Evolutionary conservation across 1,140 invertebrate genomes (phyloP), one percentile per base, ranked within the genome.

Genomic region (Drosophila murphyi): DNA sequence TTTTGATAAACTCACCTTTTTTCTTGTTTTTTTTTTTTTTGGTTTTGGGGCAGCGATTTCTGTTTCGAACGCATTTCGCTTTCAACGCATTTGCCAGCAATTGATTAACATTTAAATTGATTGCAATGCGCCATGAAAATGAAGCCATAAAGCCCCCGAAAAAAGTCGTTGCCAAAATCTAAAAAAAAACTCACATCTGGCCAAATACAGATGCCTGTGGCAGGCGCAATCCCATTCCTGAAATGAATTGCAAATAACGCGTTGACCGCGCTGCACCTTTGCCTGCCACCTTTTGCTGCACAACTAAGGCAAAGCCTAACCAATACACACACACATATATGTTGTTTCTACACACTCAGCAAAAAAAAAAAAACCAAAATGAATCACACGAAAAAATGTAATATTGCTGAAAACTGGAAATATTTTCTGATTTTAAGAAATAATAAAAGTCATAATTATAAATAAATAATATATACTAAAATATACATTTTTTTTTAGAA

Each of bases 211-310:
- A 62, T 82, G 45, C 67, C 35, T 28, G 35, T 2, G 47, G 47
- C 34, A 39, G 37, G 29, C 20, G 67, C 47, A 86, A 61, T 77
- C 34, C 52, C 61, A 82, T 68, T 82, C 65, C 75, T 72, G 8
- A n/a, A 87, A 87, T 87, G 83, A 88, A 87, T 87, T 88, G 83
- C 83, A 87, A 87, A 87, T 87, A 87, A 88, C 83, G 76, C 83
- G 83, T 87, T 87, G 83, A 87, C 83, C 83, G 83, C 83, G 79
- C 72, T 83, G 83, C 83, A 87, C 83, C 83, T 87, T 83, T 87
- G 83, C 69, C 69, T 81, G 83, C 80, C 83, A 87, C 83, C 83
- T 83, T 88, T 83, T 88, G 83, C 20, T 52, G 83, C 70, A 71
- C 63, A 82, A 77, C 39, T 88, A 86, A 82, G 82, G 76, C 77